Base-by-base conservation (phyloP, 2,797 vertebrate species). In the Yasuhikotakia modesta region DNA sequence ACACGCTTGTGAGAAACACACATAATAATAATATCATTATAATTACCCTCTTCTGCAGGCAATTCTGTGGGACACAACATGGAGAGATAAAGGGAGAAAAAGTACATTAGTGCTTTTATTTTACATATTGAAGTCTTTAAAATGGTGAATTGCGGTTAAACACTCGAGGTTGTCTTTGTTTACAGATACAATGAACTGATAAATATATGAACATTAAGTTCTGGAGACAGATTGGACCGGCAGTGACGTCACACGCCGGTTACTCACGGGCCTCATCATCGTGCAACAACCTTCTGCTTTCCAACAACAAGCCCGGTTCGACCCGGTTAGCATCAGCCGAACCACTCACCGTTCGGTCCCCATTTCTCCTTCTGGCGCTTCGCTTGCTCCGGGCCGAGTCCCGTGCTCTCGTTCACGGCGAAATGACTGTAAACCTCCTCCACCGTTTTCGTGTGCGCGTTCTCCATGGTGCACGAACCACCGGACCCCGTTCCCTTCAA, bases 361-460 rank as follows among this genome's bases (percentile, higher is more conserved):
- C 93, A 98, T 89, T 92, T 93, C 84, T 99, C 97, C 87, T 93
- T 94, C 80, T 96, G 95, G 87, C 96, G 97, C 91, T 96, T 98
- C 81, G 96, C 95, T 81, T 98, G 95, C 80, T 99, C 97, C 84
- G 91, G 85, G 87, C 95, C 95, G 86, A 97, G 93, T 32, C 97
- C 97, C 0, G 97, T 99, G 91, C 96, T 99, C 87, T 99, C 97
- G 79, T 98, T 99, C 57, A 98, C 97, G 85, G 92, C 94, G 87
- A 98, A 98, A 88, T 94, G 91, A 86, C 90, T 93, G 91, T 98
- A 93, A 89, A 99, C 97, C 94, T 99, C 97, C 88, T 99, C 97
- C 77, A 99, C 97, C 24, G 97, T 99, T 94, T 99, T 99, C 82
- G 96, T 98, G 93, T 99, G 97, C 17, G 95, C 95, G 95, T 98